Percentiles rank a stretch among this genome's conserved stretches.
phyloP scores from a whole-genome alignment of 2,797 vertebrate species.

The Mycteria americana region DNA sequence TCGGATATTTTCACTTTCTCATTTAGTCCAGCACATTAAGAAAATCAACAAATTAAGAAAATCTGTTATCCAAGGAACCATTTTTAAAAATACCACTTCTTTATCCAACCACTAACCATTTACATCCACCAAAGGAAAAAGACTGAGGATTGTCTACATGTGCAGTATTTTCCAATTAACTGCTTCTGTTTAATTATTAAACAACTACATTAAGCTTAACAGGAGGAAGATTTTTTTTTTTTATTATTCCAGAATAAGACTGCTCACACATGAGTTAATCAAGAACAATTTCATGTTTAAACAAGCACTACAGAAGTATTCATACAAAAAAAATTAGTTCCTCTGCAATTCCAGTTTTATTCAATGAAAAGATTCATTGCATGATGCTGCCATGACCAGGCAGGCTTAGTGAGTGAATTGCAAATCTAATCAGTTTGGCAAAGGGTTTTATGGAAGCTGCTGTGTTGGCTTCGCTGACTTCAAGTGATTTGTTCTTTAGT shows the following conservation, averaged over 20 bases:
- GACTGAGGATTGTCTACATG: background rate
- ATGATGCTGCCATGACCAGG: conserved; percentile 57
- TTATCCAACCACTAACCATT: background rate
- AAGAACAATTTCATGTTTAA: conserved; percentile 13
- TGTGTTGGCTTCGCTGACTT: conserved; percentile 63
- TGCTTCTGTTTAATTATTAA: conserved; percentile 44
- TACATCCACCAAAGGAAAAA: background rate
- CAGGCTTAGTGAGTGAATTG: conserved; percentile 70
- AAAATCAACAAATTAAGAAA: background rate
- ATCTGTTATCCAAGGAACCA: background rate
- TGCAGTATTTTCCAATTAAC: background rate
- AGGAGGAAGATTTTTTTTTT: background rate
- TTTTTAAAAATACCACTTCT: background rate
- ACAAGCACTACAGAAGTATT: background rate
- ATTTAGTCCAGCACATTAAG: background rate
- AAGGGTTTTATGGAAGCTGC: conserved; percentile 56
- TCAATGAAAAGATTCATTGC: conserved; percentile 58
- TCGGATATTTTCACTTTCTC: background rate
- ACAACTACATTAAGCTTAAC: background rate
- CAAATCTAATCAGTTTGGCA: conserved; percentile 77
- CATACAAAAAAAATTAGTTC: background rate
- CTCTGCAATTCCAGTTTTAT: conserved; percentile 43
- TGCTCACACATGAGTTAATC: background rate
- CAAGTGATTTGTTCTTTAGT: conserved; percentile 59
- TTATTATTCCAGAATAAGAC: background rate